Evolutionary conservation across 1,140 invertebrate genomes (phyloP).

Genomic region (Arctopsyche grandis): DNA sequence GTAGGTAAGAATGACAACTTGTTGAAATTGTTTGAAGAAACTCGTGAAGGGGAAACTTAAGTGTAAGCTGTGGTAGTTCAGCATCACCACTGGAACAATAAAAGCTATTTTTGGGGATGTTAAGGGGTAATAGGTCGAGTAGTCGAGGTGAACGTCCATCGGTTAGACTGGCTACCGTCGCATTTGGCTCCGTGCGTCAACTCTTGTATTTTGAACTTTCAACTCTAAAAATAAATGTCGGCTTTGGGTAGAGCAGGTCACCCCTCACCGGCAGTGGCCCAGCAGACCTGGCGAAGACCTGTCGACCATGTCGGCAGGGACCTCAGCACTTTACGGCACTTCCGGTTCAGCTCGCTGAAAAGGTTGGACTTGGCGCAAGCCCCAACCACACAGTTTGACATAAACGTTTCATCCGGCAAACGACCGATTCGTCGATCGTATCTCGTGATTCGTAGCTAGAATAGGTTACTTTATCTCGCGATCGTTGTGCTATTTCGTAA

Average conservation of each 20-base stretch:
- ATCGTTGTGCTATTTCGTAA: too few species aligned
- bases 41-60: too few species aligned
- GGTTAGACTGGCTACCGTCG: slow-evolving; percentile 18
- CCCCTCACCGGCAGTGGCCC: slow-evolving; percentile 44
- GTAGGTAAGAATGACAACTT: too few species aligned
- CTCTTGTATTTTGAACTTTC: slow-evolving; percentile 55
- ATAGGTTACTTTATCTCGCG: too few species aligned
- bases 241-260: slow-evolving; percentile 40
- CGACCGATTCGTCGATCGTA: background rate
- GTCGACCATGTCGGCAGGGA: background rate
- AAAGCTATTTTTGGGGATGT: too few species aligned
- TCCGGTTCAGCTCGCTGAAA: background rate
- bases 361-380: background rate
- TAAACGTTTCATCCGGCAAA: background rate
- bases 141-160: background rate
- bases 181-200: slow-evolving; percentile 32
- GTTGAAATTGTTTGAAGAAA: too few species aligned
- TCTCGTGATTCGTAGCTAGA: background rate
- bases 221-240: slow-evolving; percentile 56
- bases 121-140: too few species aligned
- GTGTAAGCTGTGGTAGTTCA: too few species aligned
- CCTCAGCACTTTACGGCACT: background rate
- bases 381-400: too few species aligned
- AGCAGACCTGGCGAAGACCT: slow-evolving; percentile 38
- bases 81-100: too few species aligned